These are phyloP conservation scores for Bombus confusus DNA, from an alignment of 1,140 invertebrate species.

Conservation along the genomic window DNA sequence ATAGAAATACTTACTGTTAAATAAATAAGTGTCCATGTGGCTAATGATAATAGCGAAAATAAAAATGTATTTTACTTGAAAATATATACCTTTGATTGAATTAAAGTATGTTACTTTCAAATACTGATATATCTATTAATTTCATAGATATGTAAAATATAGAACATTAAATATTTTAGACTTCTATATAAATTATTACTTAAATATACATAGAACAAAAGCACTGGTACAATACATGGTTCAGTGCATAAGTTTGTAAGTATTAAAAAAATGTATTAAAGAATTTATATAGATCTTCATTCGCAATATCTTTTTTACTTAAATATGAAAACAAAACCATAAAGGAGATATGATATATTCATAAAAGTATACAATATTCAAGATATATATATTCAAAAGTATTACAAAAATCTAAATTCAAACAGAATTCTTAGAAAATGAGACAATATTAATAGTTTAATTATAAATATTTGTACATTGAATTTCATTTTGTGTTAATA, in stretches of 20 bases:
- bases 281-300: background rate
- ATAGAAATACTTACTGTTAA: background rate
- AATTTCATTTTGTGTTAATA: background rate
- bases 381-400: no score
- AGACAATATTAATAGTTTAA: background rate
- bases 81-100: constrained; percentile 16
- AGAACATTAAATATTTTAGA: background rate
- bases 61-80: constrained; percentile 14
- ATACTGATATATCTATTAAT: background rate
- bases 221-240: background rate
- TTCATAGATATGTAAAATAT: background rate
- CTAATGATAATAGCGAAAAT: constrained; percentile 7
- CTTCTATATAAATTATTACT: background rate
- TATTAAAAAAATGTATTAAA: background rate
- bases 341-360: background rate
- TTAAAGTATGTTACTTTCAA: background rate
- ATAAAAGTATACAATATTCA: background rate
- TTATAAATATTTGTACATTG: background rate
- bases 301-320: background rate
- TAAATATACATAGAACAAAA: background rate
- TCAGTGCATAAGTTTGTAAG: background rate
- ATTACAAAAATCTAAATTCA: background rate
- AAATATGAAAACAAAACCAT: background rate
- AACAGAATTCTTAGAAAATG: background rate
- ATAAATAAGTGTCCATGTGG: constrained; percentile 29